Conservation (phyloP, 2,113 vertebrate genomes). For the Sciurus niger region DNA sequence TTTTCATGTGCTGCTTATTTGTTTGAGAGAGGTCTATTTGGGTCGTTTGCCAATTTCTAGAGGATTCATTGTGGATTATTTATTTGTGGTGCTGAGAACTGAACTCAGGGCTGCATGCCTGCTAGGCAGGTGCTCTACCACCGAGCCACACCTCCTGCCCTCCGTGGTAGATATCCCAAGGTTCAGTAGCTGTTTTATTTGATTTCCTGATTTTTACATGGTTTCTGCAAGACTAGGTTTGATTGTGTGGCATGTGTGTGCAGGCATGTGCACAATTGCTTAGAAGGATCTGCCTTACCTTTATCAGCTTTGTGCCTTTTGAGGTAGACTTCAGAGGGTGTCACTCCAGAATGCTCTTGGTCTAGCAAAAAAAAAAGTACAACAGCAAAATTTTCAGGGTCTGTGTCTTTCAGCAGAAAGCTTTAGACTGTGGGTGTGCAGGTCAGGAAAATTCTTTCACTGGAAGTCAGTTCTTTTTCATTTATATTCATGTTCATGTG, state of each 20-base stretch:
- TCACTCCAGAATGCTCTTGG: neutral
- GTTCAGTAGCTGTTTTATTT: neutral
- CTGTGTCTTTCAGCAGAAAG: neutral
- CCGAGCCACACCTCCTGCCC: neutral
- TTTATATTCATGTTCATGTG: neutral
- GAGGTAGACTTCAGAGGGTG: neutral
- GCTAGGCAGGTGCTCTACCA: neutral
- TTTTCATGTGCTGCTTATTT: neutral
- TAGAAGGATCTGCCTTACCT: neutral
- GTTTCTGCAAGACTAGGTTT: neutral
- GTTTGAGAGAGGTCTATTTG: neutral
- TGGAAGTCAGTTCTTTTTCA: neutral
- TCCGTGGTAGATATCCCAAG: neutral
- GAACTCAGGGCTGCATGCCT: neutral
- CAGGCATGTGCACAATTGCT: fast-evolving
- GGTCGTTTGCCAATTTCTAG: neutral
- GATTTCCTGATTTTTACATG: neutral
- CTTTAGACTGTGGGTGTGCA: neutral
- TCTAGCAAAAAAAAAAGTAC: neutral
- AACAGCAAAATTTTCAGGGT: neutral
- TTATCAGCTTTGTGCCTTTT: neutral
- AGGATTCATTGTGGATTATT: neutral
- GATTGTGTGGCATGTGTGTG: fast-evolving
- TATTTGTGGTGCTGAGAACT: neutral
- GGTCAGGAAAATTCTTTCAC: neutral